Percentiles rank a stretch among this genome's conserved stretches.
Evolutionary conservation across 2,888 invertebrate genomes (phyloP).

Genomic region (Micoletzkya japonica): DNA sequence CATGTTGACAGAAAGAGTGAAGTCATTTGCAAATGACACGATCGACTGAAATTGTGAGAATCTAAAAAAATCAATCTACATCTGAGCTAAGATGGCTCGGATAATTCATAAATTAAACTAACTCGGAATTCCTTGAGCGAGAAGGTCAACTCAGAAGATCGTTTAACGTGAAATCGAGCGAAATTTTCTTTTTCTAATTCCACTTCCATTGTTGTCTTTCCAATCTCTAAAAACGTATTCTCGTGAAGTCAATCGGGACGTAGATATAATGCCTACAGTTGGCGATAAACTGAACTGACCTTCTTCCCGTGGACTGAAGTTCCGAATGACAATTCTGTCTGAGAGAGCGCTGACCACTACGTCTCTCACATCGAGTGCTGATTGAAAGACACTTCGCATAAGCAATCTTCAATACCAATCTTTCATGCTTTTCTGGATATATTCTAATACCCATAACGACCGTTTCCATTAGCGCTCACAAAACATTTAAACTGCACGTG

Average conservation of each 20-base stretch:
- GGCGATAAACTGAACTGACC: not conserved
- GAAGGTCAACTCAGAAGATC: conserved; percentile 6
- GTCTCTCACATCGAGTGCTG: conserved; percentile 7
- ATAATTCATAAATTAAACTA: not conserved
- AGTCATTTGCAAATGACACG: conserved; percentile 10
- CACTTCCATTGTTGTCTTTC: conserved; percentile 21
- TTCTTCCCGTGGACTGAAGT: conserved; percentile 7
- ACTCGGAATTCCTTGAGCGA: conserved; percentile 17
- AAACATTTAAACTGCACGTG: too few species aligned
- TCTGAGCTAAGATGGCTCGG: not conserved
- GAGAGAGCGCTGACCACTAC: not conserved
- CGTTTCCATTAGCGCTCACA: too few species aligned
- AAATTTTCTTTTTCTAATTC: not conserved
- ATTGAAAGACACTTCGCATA: not conserved
- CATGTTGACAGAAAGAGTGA: conserved; percentile 11
- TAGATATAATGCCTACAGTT: not conserved
- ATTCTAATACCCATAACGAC: too few species aligned
- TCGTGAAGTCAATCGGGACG: not conserved
- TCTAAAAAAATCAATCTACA: not conserved
- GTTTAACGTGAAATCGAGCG: conserved; percentile 1
- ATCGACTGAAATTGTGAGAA: not conserved
- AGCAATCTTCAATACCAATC: not conserved
- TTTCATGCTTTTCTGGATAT: not conserved
- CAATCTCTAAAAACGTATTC: not conserved
- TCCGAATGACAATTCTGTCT: not conserved